Percentiles rank a stretch among this genome's conserved stretches.
Evolutionary conservation across 2,797 vertebrate genomes (phyloP).

Genomic region (Propithecus deckenii): DNA sequence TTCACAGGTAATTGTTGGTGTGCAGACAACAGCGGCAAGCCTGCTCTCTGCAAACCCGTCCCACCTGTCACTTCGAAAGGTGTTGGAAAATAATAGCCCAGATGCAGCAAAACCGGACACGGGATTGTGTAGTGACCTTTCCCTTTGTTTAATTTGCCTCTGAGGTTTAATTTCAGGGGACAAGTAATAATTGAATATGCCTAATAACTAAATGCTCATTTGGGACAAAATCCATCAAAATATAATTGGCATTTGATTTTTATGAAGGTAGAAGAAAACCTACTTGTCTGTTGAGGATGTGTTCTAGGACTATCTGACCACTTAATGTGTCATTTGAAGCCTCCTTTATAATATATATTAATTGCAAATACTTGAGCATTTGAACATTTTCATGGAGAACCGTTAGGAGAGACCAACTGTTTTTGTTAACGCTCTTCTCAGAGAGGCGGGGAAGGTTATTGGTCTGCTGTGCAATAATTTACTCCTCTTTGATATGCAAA

Average conservation of each 20-base stretch:
- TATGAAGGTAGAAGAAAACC: conserved; percentile 79
- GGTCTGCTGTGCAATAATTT: conserved; percentile 99
- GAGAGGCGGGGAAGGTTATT: conserved; percentile 97
- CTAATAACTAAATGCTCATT: conserved; percentile 89
- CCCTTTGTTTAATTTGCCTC: conserved; percentile 89
- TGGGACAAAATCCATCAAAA: conserved; percentile 89
- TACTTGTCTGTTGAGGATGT: conserved; percentile 77
- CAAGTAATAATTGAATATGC: conserved; percentile 88
- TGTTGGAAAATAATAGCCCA: conserved; percentile 92
- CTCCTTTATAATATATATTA: conserved; percentile 85
- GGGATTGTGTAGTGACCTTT: conserved; percentile 93
- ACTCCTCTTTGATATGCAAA: conserved; percentile 99
- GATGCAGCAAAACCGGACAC: conserved; percentile 88
- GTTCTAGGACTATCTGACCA: conserved; percentile 83
- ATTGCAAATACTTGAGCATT: conserved; percentile 86
- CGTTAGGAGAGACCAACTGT: conserved; percentile 85
- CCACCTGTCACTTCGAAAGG: conserved; percentile 92
- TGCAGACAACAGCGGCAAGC: conserved; percentile 90
- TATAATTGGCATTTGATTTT: conserved; percentile 87
- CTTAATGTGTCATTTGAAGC: conserved; percentile 84
- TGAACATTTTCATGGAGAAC: conserved; percentile 81
- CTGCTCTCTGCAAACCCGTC: conserved; percentile 92
- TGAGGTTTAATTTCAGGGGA: conserved; percentile 87
- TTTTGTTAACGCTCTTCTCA: conserved; percentile 88
- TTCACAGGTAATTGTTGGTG: conserved; percentile 94